Evolutionary conservation across 2,888 invertebrate species (phyloP).

Genomic region (Unio delphinus): DNA sequence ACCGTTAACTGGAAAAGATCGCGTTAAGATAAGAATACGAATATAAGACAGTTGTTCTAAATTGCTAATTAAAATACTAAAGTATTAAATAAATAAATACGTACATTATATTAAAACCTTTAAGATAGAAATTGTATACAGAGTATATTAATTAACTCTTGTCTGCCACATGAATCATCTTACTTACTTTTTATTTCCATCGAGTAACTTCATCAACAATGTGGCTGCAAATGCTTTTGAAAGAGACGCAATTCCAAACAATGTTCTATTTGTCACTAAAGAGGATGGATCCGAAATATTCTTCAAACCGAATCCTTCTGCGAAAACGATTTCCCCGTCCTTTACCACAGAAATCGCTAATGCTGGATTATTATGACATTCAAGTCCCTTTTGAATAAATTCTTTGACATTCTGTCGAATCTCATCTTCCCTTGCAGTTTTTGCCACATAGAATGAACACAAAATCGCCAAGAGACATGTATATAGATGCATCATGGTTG

Average conservation of each 20-base stretch:
- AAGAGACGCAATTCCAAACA: slow-evolving; percentile 47
- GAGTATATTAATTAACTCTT: neutral
- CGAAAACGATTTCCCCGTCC: slow-evolving; percentile 24
- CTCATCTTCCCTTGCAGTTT: neutral
- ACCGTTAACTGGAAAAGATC: too few relatives aligned
- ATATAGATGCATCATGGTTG: too few relatives aligned
- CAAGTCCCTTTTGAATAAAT: slow-evolving; percentile 13
- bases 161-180: neutral
- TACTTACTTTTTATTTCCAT: slow-evolving; percentile 29
- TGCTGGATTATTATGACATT: slow-evolving; percentile 33
- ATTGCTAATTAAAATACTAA: too few relatives aligned
- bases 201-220: slow-evolving; percentile 38
- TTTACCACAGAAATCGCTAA: slow-evolving; percentile 37
- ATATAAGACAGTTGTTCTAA: too few relatives aligned
- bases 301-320: slow-evolving; percentile 38
- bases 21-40: too few relatives aligned
- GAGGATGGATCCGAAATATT: slow-evolving; percentile 13
- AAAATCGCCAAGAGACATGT: too few relatives aligned
- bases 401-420: slow-evolving; percentile 4
- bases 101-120: too few relatives aligned
- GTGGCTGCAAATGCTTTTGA: slow-evolving; percentile 46
- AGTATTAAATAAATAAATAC: too few relatives aligned
- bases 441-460: too few relatives aligned
- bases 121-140: neutral
- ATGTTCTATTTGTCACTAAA: slow-evolving; percentile 38